phyloP scores from a whole-genome alignment of 2,888 invertebrate genomes.

The Chymomyza caudatula region DNA sequence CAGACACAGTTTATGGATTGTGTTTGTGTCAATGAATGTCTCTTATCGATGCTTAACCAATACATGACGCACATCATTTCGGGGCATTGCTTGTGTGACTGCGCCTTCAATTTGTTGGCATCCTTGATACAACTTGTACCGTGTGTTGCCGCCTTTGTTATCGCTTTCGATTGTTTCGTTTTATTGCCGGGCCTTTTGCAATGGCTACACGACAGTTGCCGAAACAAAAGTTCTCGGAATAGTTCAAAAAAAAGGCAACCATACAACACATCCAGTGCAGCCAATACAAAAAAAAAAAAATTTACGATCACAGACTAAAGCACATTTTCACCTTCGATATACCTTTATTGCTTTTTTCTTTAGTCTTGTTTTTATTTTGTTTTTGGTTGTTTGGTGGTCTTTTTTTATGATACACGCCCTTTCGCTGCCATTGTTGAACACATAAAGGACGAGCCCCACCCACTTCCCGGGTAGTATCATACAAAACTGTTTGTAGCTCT shows the following conservation, averaged over 20 bases:
- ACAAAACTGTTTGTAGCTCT: neutral
- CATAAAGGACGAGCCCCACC: constrained; percentile 4
- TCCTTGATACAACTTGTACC: constrained; percentile 13
- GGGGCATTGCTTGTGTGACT: constrained; percentile 32
- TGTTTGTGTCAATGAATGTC: constrained; percentile 67
- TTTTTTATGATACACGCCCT: constrained; percentile 50
- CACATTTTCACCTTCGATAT: constrained; percentile 69
- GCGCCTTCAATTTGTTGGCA: constrained; percentile 41
- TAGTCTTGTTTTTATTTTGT: neutral
- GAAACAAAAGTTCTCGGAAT: constrained; percentile 26
- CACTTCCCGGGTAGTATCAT: neutral
- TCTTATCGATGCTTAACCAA: constrained; percentile 30
- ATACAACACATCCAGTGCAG: neutral
- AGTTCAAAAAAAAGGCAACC: neutral
- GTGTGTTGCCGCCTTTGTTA: constrained; percentile 16
- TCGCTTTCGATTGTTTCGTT: constrained; percentile 59
- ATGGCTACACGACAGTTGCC: too few relatives aligned
- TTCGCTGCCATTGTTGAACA: constrained; percentile 48
- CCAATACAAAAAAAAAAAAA: constrained; percentile 40
- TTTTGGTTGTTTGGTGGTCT: constrained; percentile 2
- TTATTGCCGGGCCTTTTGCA: constrained; percentile 57
- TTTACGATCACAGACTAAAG: constrained; percentile 72
- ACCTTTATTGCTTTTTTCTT: constrained; percentile 19
- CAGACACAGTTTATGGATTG: constrained; percentile 49
- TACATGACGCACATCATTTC: neutral